Conservation (phyloP, 1,140 invertebrate species). For the Bacillus rossius region DNA sequence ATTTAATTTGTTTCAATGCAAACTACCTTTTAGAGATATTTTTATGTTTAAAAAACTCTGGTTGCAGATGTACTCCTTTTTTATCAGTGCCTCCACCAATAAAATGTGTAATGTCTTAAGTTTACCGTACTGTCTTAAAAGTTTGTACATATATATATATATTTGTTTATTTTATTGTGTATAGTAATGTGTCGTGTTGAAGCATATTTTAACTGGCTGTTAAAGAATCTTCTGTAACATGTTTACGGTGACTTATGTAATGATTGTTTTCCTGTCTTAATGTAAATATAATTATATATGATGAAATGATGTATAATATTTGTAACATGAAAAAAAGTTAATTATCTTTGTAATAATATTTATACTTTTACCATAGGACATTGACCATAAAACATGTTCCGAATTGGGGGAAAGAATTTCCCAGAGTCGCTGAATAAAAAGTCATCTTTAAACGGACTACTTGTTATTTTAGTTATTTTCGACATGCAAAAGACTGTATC, state of each 20-base stretch:
- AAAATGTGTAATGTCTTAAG: constrained; percentile 3
- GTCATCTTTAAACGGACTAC: too few relatives aligned
- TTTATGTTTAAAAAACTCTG: not conserved
- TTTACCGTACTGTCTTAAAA: constrained; percentile 7
- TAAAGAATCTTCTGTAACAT: constrained; percentile 7
- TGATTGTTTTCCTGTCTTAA: constrained; percentile 6
- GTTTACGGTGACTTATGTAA: constrained; percentile 8
- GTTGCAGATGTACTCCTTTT: not conserved
- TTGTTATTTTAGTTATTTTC: too few relatives aligned
- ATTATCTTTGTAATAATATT: constrained; percentile 20
- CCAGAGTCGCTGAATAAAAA: constrained; percentile 16
- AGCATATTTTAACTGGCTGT: constrained; percentile 17
- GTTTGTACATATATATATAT: constrained; percentile 13
- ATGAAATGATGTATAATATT: constrained; percentile 15
- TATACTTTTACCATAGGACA: constrained; percentile 15
- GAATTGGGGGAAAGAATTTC: constrained; percentile 11
- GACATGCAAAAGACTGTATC: too few relatives aligned
- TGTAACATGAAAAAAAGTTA: constrained; percentile 18
- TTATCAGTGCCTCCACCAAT: constrained; percentile 17
- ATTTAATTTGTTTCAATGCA: constrained; percentile 2
- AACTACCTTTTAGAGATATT: not conserved
- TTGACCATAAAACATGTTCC: constrained; percentile 18
- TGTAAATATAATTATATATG: constrained; percentile 13
- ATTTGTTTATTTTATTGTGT: constrained; percentile 15
- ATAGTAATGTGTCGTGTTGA: constrained; percentile 3